Percentiles rank a stretch among this genome's conserved stretches.
Evolutionary conservation across 2,797 vertebrate species (phyloP).

Genomic region (Dromococcyx pavoninus): DNA sequence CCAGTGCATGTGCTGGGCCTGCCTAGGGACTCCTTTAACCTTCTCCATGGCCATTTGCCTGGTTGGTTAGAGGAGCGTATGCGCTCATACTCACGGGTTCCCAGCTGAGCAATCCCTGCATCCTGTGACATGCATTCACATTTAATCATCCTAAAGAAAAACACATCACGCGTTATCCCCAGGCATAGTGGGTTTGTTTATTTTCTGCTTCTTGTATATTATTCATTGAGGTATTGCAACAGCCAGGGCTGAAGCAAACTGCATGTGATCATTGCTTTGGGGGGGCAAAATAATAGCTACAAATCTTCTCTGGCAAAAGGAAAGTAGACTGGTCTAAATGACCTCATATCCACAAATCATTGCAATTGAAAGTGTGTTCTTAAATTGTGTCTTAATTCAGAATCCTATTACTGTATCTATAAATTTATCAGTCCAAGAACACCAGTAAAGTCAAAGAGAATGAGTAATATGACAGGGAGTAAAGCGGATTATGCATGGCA

Average conservation of each 20-base stretch:
- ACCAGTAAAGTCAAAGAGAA: not conserved
- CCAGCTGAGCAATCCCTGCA: constrained; percentile 16
- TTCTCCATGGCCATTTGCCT: not conserved
- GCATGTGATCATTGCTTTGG: constrained; percentile 35
- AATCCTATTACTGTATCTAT: not conserved
- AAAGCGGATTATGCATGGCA: not conserved
- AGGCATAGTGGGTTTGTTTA: constrained; percentile 15
- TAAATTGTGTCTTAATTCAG: constrained; percentile 43
- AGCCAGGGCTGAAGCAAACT: constrained; percentile 34
- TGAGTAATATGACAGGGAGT: not conserved
- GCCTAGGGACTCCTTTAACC: constrained; percentile 17
- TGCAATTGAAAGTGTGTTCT: not conserved
- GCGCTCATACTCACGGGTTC: not conserved
- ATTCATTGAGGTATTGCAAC: constrained; percentile 44
- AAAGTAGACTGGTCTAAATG: constrained; percentile 10
- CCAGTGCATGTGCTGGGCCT: not conserved
- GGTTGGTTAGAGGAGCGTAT: not conserved
- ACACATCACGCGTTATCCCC: not conserved
- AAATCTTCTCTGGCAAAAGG: constrained; percentile 21
- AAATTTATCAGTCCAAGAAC: not conserved
- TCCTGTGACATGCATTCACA: constrained; percentile 33
- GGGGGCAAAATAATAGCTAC: not conserved
- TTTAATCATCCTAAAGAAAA: constrained; percentile 60
- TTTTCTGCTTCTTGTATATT: constrained; percentile 43
- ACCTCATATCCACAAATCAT: constrained; percentile 57